A percentile compares a stretch with the other conserved stretches of the same genome.
These are phyloP conservation scores for Bettongia penicillata DNA, from an alignment of 2,113 vertebrate genomes.

Conservation along the genomic window DNA sequence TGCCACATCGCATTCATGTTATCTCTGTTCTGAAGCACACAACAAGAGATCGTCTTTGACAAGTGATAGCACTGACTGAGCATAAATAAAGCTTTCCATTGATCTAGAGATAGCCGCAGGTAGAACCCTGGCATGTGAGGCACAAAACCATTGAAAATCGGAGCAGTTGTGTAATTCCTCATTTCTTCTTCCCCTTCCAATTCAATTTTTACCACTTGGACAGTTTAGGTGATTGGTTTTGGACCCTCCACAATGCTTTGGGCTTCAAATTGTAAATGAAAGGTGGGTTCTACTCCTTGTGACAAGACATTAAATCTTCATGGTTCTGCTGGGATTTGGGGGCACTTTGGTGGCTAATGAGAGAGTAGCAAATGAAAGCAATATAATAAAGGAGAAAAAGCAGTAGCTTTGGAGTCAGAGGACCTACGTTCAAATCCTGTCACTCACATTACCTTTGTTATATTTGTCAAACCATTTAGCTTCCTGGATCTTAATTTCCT, in stretches of 20 bases:
- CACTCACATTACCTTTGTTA: neutral
- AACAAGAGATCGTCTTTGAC: constrained; percentile 63
- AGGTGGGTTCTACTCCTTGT: neutral
- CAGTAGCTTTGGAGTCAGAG: neutral
- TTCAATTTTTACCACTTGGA: constrained; percentile 55
- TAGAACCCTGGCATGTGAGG: constrained; percentile 48
- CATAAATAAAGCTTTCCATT: constrained; percentile 74
- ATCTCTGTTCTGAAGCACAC: constrained; percentile 65
- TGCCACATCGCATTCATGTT: constrained; percentile 71
- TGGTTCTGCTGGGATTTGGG: neutral
- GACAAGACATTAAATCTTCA: constrained; percentile 11
- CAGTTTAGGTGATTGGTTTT: constrained; percentile 47
- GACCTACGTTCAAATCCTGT: neutral
- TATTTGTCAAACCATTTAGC: neutral
- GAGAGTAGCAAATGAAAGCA: neutral
- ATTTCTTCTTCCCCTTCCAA: constrained; percentile 56
- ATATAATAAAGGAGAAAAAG: neutral
- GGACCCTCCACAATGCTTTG: neutral
- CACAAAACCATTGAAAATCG: constrained; percentile 59
- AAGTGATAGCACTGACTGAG: constrained; percentile 68
- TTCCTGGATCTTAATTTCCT: neutral
- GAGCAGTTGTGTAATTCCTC: constrained; percentile 47
- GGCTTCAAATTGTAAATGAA: constrained; percentile 33
- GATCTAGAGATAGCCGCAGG: constrained; percentile 38
- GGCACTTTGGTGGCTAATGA: neutral